A percentile compares a stretch with the other conserved stretches of the same genome.
phyloP scores from a whole-genome alignment of 2,113 vertebrate species.

The Phalacrocorax aristotelis region DNA sequence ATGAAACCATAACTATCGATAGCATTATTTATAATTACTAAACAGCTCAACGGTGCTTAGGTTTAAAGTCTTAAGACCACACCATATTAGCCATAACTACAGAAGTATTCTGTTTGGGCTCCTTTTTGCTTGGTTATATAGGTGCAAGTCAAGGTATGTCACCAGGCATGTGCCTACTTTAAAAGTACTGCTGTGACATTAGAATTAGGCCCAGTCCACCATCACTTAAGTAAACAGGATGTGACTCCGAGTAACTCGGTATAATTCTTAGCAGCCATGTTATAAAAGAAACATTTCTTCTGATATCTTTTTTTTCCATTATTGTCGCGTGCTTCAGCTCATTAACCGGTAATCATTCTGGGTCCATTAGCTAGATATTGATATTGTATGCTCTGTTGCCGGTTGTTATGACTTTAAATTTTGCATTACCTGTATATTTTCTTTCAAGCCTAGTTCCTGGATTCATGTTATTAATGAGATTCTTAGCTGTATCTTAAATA shows the following conservation, averaged over 20 bases:
- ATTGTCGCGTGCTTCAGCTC: background rate
- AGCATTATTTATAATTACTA: background rate
- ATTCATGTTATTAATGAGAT: slow-evolving; percentile 10
- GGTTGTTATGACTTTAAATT: background rate
- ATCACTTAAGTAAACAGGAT: background rate
- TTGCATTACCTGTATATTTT: slow-evolving; percentile 22
- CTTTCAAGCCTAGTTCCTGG: background rate
- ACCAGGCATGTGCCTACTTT: background rate
- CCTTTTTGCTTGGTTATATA: background rate
- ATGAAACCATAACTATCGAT: background rate
- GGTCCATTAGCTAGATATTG: background rate
- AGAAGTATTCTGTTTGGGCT: background rate
- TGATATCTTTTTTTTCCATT: background rate
- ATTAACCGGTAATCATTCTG: slow-evolving; percentile 15
- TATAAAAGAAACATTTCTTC: background rate
- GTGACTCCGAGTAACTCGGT: background rate
- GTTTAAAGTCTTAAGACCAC: background rate
- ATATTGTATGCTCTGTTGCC: background rate
- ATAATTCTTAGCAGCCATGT: background rate
- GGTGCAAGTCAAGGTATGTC: background rate
- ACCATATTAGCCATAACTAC: background rate
- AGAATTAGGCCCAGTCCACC: background rate
- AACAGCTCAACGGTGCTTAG: background rate
- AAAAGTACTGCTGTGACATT: background rate
- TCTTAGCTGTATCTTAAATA: slow-evolving; percentile 11